phyloP scores from a whole-genome alignment of 2,797 vertebrate species.

The Hemitrygon akajei region DNA sequence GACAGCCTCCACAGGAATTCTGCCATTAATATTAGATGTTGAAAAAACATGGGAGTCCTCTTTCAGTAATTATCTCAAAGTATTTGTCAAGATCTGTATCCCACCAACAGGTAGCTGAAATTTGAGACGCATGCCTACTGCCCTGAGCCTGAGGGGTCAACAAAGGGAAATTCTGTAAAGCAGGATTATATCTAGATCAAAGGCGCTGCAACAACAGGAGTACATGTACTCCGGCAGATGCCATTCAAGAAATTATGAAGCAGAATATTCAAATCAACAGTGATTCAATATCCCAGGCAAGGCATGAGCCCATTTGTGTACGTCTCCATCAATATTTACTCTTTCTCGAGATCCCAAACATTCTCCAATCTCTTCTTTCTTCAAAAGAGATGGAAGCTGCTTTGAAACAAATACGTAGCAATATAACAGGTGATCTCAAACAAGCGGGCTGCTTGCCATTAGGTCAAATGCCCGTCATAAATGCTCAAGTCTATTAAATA shows the following conservation, averaged over 20 bases:
- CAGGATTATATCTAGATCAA: not conserved
- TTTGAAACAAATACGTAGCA: not conserved
- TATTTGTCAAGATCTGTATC: not conserved
- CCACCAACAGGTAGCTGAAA: not conserved
- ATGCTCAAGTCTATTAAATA: not conserved
- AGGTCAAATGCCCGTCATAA: not conserved
- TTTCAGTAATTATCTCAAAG: not conserved
- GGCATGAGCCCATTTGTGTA: not conserved
- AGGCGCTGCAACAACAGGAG: not conserved
- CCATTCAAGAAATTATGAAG: not conserved
- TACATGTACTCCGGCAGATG: not conserved
- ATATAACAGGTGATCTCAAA: not conserved
- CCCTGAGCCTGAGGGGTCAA: not conserved
- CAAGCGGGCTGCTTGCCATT: too few relatives aligned
- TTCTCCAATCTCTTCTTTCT: not conserved
- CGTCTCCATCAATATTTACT: not conserved
- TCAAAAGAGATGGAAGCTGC: not conserved
- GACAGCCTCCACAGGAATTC: not conserved
- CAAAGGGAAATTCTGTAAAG: not conserved
- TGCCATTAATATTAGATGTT: not conserved
- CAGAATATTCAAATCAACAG: not conserved
- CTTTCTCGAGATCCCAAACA: not conserved
- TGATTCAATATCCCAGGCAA: not conserved
- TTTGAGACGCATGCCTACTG: not conserved
- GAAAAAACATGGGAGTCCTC: not conserved